phyloP scores from a whole-genome alignment of 2,797 vertebrate genomes.

The Chanos chanos region DNA sequence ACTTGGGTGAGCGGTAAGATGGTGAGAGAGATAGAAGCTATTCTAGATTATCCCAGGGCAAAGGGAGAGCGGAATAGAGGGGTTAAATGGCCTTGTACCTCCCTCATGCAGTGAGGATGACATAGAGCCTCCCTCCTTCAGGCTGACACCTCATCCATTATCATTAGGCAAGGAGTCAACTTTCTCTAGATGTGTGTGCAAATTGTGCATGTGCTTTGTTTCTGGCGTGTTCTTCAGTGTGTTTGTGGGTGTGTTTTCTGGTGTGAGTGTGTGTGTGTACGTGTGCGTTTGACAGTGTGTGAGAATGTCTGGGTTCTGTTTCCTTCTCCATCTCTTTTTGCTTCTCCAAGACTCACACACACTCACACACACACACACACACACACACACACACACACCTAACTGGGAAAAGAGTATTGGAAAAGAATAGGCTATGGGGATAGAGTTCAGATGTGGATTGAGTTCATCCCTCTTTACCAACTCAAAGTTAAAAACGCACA shows the following conservation, averaged over 20 bases:
- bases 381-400: too few relatives aligned
- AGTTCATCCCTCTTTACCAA: slow-evolving; percentile 12
- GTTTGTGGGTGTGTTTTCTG: slow-evolving; percentile 16
- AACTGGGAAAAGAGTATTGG: background rate
- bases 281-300: slow-evolving; percentile 27
- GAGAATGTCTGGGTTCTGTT: slow-evolving; percentile 54
- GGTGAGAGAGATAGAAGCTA: slow-evolving; percentile 14
- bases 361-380: slow-evolving; percentile 3
- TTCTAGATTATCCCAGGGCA: background rate
- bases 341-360: slow-evolving; percentile 12
- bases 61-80: slow-evolving; percentile 37
- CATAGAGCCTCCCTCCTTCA: slow-evolving; percentile 76
- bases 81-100: slow-evolving; percentile 56
- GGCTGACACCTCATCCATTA: slow-evolving; percentile 79
- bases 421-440: slow-evolving; percentile 15
- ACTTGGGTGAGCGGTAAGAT: slow-evolving; percentile 7
- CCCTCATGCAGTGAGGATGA: slow-evolving; percentile 72
- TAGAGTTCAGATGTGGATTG: slow-evolving; percentile 19
- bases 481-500: background rate
- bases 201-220: slow-evolving; percentile 26
- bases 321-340: background rate
- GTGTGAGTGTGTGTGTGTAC: slow-evolving; percentile 1
- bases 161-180: slow-evolving; percentile 77
- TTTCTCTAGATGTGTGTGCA: slow-evolving; percentile 54
- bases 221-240: background rate